Evolutionary conservation across 2,113 vertebrate species (phyloP), one percentile per base, ranked within the genome.

Genomic region (Aptenodytes patagonicus): DNA sequence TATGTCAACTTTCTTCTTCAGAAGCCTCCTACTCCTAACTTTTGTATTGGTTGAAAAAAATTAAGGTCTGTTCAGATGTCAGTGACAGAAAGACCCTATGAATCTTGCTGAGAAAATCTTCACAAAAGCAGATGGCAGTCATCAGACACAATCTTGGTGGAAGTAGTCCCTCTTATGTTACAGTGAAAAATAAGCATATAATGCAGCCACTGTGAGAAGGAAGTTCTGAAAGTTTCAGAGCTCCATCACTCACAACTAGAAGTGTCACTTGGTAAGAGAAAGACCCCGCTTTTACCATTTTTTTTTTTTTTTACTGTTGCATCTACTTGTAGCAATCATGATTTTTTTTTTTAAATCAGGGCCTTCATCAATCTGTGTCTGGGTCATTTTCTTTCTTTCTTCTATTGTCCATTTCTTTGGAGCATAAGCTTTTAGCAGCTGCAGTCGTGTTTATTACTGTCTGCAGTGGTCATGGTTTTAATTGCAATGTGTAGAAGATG

Each of bases 221-320:
- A 76, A 51, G 7, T 52, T 52, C 25, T 47, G 36, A 31, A 72
- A 34, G 12, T 11, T 78, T 70, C 58, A 58, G 46, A 36, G 40
- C 49, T 71, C 42, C 36, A 40, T 73, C 51, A 17, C 32, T 83
- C 69, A 17, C 21, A 54, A 40, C 21, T 38, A 4, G 10, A 71
- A 55, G 24, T 26, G n/a, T 71, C 34, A 17, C 14, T 60, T 24
- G 11, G 8, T 24, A n/a, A 65, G 17, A 54, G 60, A 38, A 65
- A 17, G 4, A 21, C 9, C 3, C 9, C 40, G 4, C 0, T 29
- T 89, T 64, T 18, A 24, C 14, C 3, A 13, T 12, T 11, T 29
- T 38, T 38, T 17, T 72, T 29, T 40, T 76, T 38, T 72, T 55
- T 40, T 47, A 19, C 2, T 46, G 22, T 55, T 52, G 40, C 34